phyloP scores from a whole-genome alignment of 1,140 invertebrate genomes.

The Odontomachus brunneus region DNA sequence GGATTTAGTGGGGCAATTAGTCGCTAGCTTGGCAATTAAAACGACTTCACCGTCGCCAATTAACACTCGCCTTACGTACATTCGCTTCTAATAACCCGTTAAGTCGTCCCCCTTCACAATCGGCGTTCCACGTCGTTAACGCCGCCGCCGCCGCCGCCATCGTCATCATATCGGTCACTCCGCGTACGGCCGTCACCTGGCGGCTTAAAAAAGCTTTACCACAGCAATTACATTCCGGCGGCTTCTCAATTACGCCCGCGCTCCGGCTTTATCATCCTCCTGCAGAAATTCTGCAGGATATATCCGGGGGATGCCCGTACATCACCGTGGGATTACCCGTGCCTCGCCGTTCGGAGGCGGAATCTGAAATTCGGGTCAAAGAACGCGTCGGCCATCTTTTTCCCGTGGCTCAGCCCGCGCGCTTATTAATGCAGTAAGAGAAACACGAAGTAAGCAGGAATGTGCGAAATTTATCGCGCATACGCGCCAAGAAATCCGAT shows the following conservation, averaged over 20 bases:
- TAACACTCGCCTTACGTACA: conserved; percentile 38
- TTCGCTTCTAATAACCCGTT: conserved; percentile 36
- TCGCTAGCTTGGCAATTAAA: conserved; percentile 59
- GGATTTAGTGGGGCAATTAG: conserved; percentile 61
- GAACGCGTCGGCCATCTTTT: no score
- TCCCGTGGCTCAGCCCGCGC: no score
- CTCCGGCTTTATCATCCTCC: background rate
- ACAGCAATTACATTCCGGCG: conserved; percentile 42
- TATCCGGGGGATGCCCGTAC: no score
- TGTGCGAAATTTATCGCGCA: no score
- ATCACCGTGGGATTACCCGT: no score
- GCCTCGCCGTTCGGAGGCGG: no score
- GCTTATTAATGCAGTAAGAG: no score
- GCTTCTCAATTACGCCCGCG: conserved; percentile 32
- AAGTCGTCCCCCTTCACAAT: background rate
- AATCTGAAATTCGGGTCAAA: no score
- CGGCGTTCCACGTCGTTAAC: conserved; percentile 10
- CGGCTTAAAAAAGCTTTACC: conserved; percentile 20
- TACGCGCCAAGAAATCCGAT: no score
- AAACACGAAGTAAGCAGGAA: no score
- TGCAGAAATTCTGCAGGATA: background rate
- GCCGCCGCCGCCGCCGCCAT: background rate
- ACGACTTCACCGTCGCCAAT: conserved; percentile 44
- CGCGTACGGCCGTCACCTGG: no score
- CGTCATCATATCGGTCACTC: background rate